Evolutionary conservation across 2,888 invertebrate genomes (phyloP).

Genomic region (Tuberolachnus salignus): DNA sequence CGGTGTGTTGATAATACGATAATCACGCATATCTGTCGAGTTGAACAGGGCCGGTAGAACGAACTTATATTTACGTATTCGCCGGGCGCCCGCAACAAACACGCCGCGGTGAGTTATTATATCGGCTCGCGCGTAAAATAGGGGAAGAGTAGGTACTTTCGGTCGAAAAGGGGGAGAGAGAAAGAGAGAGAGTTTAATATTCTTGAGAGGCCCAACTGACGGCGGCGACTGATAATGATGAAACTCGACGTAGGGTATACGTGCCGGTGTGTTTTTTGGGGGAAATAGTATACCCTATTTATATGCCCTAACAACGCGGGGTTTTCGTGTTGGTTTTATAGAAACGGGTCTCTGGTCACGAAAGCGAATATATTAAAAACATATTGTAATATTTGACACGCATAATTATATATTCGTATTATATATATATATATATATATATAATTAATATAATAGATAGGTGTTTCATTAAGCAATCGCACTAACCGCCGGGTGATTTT

Average conservation of each 20-base stretch:
- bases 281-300: slow-evolving; percentile 32
- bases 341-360: neutral
- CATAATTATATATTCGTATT: neutral
- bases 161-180: slow-evolving; percentile 33
- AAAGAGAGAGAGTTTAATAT: slow-evolving; percentile 49
- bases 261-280: slow-evolving; percentile 10
- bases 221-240: slow-evolving; percentile 45
- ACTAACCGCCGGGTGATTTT: too few relatives aligned
- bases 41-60: slow-evolving; percentile 17
- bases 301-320: slow-evolving; percentile 13
- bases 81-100: slow-evolving; percentile 3
- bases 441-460: neutral
- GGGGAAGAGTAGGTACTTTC: slow-evolving; percentile 35
- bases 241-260: slow-evolving; percentile 32
- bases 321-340: slow-evolving; percentile 12
- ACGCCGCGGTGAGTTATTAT: too few relatives aligned
- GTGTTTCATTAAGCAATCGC: too few relatives aligned
- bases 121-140: slow-evolving; percentile 36
- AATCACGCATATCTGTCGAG: slow-evolving; percentile 47
- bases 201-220: slow-evolving; percentile 47
- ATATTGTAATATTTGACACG: neutral
- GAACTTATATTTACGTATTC: slow-evolving; percentile 2
- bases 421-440: neutral
- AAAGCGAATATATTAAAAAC: neutral
- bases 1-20: neutral